Evolutionary conservation across 2,888 invertebrate genomes (phyloP).

Genomic region (Drosophila picticornis): DNA sequence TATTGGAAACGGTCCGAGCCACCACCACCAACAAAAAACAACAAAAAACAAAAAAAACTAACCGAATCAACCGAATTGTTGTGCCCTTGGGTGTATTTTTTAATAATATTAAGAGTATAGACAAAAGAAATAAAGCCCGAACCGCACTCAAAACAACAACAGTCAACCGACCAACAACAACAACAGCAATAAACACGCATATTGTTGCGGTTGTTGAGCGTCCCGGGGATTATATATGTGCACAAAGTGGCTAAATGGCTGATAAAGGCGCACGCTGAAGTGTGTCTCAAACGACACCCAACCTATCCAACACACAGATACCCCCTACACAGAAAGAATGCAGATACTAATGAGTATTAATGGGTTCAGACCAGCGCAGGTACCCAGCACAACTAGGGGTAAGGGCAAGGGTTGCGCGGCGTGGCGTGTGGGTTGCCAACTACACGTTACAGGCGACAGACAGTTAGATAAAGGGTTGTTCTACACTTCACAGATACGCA

Average conservation of each 20-base stretch:
- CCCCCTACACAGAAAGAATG: constrained; percentile 36
- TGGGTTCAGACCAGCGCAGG: constrained; percentile 61
- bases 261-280: constrained; percentile 73
- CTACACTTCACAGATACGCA: constrained; percentile 55
- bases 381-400: constrained; percentile 33
- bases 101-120: constrained; percentile 79
- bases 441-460: constrained; percentile 52
- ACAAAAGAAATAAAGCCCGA: constrained; percentile 48
- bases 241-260: constrained; percentile 78
- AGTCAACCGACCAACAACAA: constrained; percentile 36
- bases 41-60: constrained; percentile 45
- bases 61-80: constrained; percentile 72
- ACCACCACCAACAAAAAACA: constrained; percentile 42
- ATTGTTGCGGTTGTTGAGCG: constrained; percentile 69
- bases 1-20: constrained; percentile 39
- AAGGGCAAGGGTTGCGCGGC: constrained; percentile 4
- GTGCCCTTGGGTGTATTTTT: constrained; percentile 79
- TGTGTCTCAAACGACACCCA: constrained; percentile 31
- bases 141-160: constrained; percentile 58
- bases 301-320: constrained; percentile 2
- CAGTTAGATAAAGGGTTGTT: constrained; percentile 64
- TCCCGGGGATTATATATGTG: constrained; percentile 59
- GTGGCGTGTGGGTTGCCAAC: constrained; percentile 41
- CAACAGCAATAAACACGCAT: constrained; percentile 74
- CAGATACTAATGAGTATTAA: constrained; percentile 79